phyloP scores from a whole-genome alignment of 2,888 invertebrate species.

The Syrista parreyssii region DNA sequence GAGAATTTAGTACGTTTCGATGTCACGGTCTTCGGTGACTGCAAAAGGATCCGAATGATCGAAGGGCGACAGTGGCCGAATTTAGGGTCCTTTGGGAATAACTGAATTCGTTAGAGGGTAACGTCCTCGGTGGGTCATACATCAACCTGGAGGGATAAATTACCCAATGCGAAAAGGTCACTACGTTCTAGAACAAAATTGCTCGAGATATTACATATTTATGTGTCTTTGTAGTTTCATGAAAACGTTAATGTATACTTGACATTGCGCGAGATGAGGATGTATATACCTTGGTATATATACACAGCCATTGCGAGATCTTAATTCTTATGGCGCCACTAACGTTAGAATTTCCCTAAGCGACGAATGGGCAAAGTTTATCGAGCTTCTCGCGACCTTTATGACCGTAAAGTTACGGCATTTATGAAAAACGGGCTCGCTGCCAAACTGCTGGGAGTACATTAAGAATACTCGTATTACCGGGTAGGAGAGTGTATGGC shows the following conservation, averaged over 20 bases:
- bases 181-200: neutral
- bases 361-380: neutral
- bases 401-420: neutral
- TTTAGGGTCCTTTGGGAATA: neutral
- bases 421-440: neutral
- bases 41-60: neutral
- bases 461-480: neutral
- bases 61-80: neutral
- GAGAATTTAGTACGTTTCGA: neutral
- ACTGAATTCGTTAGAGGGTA: neutral
- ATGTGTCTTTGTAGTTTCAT: neutral
- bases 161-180: neutral
- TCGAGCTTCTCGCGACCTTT: neutral
- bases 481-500: neutral
- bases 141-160: neutral
- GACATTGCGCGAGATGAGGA: neutral
- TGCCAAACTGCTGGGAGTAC: neutral
- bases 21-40: neutral
- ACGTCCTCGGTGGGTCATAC: neutral
- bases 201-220: neutral
- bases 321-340: neutral
- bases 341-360: neutral
- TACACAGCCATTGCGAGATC: neutral
- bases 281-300: neutral
- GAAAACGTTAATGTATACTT: neutral